Percentiles rank a stretch among this genome's conserved stretches.
Conservation (phyloP, 2,888 invertebrate genomes). For the Protophormia terraenovae region DNA sequence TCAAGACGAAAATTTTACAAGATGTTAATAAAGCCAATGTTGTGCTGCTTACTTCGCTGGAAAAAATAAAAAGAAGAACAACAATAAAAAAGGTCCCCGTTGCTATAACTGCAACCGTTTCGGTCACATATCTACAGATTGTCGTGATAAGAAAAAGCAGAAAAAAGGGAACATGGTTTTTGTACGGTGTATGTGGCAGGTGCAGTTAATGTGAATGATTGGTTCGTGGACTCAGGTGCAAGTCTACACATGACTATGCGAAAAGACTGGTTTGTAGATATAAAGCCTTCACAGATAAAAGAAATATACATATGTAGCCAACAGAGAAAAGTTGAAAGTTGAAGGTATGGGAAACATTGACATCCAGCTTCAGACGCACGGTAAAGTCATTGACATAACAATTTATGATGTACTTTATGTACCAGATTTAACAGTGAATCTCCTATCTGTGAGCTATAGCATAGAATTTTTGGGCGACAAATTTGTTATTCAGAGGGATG, state of each 20-base stretch:
- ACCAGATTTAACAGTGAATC: slow-evolving; percentile 30
- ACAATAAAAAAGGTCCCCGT: background rate
- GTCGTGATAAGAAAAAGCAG: background rate
- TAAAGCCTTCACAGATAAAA: slow-evolving; percentile 2
- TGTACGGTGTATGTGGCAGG: slow-evolving; percentile 30
- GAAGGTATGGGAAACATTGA: slow-evolving; percentile 31
- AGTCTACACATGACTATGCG: slow-evolving; percentile 38
- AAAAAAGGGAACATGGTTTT: slow-evolving; percentile 21
- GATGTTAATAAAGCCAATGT: background rate
- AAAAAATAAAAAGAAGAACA: slow-evolving; percentile 13
- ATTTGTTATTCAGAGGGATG: slow-evolving; percentile 6
- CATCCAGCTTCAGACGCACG: background rate
- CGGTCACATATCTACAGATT: background rate
- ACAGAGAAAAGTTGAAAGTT: slow-evolving; percentile 27
- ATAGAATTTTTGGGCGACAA: slow-evolving; percentile 2
- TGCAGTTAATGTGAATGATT: slow-evolving; percentile 19
- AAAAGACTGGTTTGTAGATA: slow-evolving; percentile 13
- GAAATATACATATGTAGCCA: slow-evolving; percentile 45
- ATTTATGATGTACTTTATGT: slow-evolving; percentile 39
- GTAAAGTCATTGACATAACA: slow-evolving; percentile 4
- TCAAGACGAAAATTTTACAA: slow-evolving; percentile 55
- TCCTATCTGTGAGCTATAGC: slow-evolving; percentile 2
- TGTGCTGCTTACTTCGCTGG: slow-evolving; percentile 22
- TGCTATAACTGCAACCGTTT: background rate
- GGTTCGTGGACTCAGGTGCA: slow-evolving; percentile 49